phyloP scores from a whole-genome alignment of 2,113 vertebrate genomes.

The Bujurquina vittata region DNA sequence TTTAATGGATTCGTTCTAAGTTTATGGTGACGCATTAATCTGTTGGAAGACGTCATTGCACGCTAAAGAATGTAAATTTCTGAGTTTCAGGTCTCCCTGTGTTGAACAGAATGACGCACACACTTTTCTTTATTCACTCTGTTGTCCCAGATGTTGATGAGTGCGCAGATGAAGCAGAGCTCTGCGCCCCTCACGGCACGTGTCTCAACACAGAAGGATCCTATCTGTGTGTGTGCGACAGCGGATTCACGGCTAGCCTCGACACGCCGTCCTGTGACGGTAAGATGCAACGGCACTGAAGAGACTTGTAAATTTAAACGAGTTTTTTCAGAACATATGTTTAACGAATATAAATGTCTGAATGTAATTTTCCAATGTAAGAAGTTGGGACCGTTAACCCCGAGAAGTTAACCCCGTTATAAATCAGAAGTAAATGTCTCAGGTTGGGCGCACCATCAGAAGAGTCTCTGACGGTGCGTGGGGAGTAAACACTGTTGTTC shows the following conservation, averaged over 20 bases:
- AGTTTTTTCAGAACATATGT: neutral
- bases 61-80: too few species aligned
- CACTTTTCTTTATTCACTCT: neutral
- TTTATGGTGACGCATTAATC: too few species aligned
- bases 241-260: slow-evolving; percentile 84
- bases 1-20: too few species aligned
- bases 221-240: slow-evolving; percentile 89
- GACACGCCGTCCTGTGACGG: slow-evolving; percentile 86
- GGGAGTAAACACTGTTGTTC: neutral
- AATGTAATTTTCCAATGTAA: neutral
- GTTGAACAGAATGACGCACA: neutral
- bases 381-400: too few species aligned
- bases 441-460: neutral
- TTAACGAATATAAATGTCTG: neutral
- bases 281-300: slow-evolving; percentile 63
- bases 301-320: neutral
- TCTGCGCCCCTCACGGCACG: slow-evolving; percentile 86
- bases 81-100: neutral
- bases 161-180: slow-evolving; percentile 84
- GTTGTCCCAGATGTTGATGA: slow-evolving; percentile 89
- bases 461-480: neutral
- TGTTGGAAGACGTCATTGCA: too few species aligned
- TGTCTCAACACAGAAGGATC: slow-evolving; percentile 91
- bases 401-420: too few species aligned
- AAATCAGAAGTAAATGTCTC: neutral